Evolutionary conservation across 2,888 invertebrate species (phyloP).

Genomic region (Morpho deidamia): DNA sequence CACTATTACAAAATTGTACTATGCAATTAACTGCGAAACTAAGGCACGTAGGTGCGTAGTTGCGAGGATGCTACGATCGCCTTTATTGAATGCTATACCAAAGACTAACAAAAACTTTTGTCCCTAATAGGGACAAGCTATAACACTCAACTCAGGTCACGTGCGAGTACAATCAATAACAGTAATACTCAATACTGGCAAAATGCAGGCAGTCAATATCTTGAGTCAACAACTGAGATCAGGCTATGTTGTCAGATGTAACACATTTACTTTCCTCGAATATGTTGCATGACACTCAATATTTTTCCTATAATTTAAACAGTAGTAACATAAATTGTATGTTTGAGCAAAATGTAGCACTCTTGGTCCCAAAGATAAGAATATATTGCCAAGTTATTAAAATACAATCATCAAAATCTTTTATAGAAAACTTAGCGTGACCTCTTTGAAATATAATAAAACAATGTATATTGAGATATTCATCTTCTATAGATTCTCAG

Average conservation of each 20-base stretch:
- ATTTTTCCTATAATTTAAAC: too few species aligned
- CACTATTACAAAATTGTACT: too few species aligned
- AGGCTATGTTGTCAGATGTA: slow-evolving; percentile 44
- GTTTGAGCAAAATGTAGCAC: too few species aligned
- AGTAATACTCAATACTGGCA: slow-evolving; percentile 71
- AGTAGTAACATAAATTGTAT: too few species aligned
- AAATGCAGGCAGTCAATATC: slow-evolving; percentile 71
- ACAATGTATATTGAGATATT: background rate
- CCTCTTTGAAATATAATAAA: background rate
- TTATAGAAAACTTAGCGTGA: background rate
- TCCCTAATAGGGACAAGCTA: slow-evolving; percentile 50
- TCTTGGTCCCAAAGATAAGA: too few species aligned
- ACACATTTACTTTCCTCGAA: slow-evolving; percentile 21
- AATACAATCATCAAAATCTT: background rate
- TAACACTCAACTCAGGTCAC: slow-evolving; percentile 71
- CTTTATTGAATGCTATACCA: slow-evolving; percentile 1
- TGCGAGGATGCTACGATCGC: slow-evolving; percentile 2
- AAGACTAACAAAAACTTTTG: slow-evolving; percentile 33
- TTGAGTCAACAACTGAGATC: slow-evolving; percentile 63
- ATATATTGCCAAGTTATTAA: too few species aligned
- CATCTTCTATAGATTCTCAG: too few species aligned
- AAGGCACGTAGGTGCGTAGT: background rate
- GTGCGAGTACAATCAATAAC: slow-evolving; percentile 73
- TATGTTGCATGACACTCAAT: background rate
- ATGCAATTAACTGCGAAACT: too few species aligned